phyloP scores from a whole-genome alignment of 2,888 invertebrate genomes.

The Lymantria dispar region DNA sequence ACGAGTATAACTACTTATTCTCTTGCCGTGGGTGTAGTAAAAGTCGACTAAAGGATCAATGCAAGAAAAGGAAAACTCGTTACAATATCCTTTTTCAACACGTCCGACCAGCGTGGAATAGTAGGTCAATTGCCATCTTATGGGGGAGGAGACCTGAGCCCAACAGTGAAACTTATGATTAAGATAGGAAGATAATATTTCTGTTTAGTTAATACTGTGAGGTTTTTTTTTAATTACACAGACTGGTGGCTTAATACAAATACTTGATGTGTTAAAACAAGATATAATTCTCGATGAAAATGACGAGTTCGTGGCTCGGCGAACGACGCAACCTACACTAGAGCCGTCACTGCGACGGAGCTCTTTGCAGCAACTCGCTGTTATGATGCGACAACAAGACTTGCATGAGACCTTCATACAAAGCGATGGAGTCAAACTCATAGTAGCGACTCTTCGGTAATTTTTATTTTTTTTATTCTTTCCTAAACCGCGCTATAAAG shows the following conservation, averaged over 20 bases:
- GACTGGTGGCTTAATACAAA: conserved; percentile 65
- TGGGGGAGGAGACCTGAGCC: too few relatives aligned
- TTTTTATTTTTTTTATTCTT: not conserved
- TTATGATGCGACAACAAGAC: conserved; percentile 84
- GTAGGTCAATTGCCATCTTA: too few relatives aligned
- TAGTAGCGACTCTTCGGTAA: conserved; percentile 64
- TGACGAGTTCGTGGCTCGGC: conserved; percentile 43
- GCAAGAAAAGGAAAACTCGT: too few relatives aligned
- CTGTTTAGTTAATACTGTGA: not conserved
- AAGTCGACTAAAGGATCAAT: too few relatives aligned
- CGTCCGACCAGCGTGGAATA: too few relatives aligned
- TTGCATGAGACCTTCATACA: conserved; percentile 84
- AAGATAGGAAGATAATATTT: too few relatives aligned
- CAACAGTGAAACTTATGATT: too few relatives aligned
- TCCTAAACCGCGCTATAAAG: too few relatives aligned
- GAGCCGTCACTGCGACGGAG: conserved; percentile 87
- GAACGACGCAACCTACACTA: conserved; percentile 51
- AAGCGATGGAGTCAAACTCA: conserved; percentile 78
- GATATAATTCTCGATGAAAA: conserved; percentile 59
- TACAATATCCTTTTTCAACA: too few relatives aligned
- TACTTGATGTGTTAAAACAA: conserved; percentile 71
- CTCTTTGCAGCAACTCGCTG: conserved; percentile 85
- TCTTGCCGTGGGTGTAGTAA: too few relatives aligned
- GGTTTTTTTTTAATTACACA: conserved; percentile 21
- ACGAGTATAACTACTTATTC: too few relatives aligned